A percentile compares a stretch with the other conserved stretches of the same genome.
phyloP scores from a whole-genome alignment of 2,113 vertebrate species.

The Holacanthus passer region DNA sequence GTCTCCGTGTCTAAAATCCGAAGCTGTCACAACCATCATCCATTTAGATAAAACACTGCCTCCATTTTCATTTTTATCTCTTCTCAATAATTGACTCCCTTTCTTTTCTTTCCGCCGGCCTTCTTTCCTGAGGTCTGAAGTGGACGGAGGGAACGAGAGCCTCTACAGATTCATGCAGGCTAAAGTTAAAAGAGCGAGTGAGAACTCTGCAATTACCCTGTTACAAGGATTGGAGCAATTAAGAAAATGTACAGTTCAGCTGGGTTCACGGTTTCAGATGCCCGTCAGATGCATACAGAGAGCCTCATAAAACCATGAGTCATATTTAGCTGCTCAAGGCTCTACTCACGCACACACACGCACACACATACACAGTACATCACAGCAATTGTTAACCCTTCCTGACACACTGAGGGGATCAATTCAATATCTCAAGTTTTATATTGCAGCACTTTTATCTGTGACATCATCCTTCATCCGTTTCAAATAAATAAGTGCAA shows the following conservation, averaged over 20 bases:
- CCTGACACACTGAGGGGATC: background rate
- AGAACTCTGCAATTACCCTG: conserved; percentile 73
- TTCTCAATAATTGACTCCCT: conserved; percentile 9
- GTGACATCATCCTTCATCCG: background rate
- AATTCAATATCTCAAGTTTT: background rate
- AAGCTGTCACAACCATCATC: conserved; percentile 26
- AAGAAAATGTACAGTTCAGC: conserved; percentile 82
- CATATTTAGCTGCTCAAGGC: conserved; percentile 66
- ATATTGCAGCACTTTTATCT: background rate
- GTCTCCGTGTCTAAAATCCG: conserved; percentile 8
- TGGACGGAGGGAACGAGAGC: background rate
- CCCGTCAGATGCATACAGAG: conserved; percentile 42
- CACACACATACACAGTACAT: conserved; percentile 12
- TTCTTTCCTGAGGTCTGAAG: conserved; percentile 17
- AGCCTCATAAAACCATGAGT: conserved; percentile 80
- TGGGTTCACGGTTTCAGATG: conserved; percentile 74
- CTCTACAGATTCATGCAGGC: conserved; percentile 42
- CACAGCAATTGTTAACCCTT: conserved; percentile 33
- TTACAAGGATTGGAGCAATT: conserved; percentile 78
- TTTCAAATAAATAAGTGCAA: background rate
- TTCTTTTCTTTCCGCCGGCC: background rate
- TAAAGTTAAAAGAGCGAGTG: conserved; percentile 42
- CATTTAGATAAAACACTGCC: conserved; percentile 49
- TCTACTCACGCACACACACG: background rate
- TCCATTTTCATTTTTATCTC: conserved; percentile 18